Percentiles rank a stretch among this genome's conserved stretches.
phyloP scores from a whole-genome alignment of 2,797 vertebrate species.

The Chelidonichthys spinosus region DNA sequence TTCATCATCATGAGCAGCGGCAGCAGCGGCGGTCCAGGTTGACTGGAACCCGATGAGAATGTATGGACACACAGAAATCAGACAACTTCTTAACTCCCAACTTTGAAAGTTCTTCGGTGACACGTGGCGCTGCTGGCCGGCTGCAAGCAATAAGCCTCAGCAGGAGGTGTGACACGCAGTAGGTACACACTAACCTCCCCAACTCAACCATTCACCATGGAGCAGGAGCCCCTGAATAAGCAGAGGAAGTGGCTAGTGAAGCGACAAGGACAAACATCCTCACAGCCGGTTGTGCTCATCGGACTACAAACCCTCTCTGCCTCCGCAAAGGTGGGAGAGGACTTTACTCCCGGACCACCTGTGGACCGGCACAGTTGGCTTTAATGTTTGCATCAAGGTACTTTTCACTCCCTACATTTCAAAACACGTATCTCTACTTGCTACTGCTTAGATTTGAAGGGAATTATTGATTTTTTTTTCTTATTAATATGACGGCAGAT shows the following conservation, averaged over 20 bases:
- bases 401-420: too few relatives aligned
- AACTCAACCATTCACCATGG: conserved; percentile 16
- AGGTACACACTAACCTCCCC: conserved; percentile 5
- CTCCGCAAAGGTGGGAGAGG: background rate
- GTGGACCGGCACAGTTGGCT: conserved; percentile 4
- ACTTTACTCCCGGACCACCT: background rate
- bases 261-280: conserved; percentile 16
- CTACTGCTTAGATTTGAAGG: too few relatives aligned
- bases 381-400: background rate
- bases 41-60: conserved; percentile 61
- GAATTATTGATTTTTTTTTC: too few relatives aligned
- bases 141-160: conserved; percentile 22
- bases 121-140: conserved; percentile 25
- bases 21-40: conserved; percentile 73
- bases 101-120: conserved; percentile 30
- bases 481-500: too few relatives aligned
- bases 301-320: conserved; percentile 10
- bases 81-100: conserved; percentile 2
- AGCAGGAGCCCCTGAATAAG: conserved; percentile 24
- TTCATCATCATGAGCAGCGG: conserved; percentile 66
- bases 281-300: conserved; percentile 11
- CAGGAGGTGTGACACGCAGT: background rate
- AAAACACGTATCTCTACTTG: too few relatives aligned
- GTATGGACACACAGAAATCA: conserved; percentile 16
- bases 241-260: conserved; percentile 15